Evolutionary conservation across 1,140 invertebrate species (phyloP).

Genomic region (Lepidurus apus): DNA sequence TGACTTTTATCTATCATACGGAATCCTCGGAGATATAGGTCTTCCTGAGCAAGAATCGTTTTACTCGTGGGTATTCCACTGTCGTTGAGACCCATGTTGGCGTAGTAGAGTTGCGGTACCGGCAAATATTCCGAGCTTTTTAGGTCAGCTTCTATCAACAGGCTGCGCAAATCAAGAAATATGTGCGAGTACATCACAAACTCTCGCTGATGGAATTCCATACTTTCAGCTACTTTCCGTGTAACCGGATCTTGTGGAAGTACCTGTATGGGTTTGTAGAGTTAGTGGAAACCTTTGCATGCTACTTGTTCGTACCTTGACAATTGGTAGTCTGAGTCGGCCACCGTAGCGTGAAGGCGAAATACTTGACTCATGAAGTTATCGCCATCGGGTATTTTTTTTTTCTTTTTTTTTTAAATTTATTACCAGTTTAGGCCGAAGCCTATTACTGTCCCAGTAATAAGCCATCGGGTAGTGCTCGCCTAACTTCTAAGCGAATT

Average conservation of each 20-base stretch:
- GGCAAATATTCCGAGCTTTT: neutral
- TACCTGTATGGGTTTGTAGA: neutral
- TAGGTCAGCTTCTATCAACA: neutral
- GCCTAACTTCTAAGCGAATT: neutral
- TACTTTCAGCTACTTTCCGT: neutral
- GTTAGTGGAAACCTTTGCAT: neutral
- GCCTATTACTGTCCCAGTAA: too few species aligned
- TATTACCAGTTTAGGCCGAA: too few species aligned
- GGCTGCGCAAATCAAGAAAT: neutral
- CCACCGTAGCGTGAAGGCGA: neutral
- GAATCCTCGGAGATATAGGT: slow-evolving; percentile 27
- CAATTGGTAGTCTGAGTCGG: neutral
- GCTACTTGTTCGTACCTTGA: neutral
- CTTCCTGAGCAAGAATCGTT: slow-evolving; percentile 29
- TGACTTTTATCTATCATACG: slow-evolving; percentile 26
- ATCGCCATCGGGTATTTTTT: neutral
- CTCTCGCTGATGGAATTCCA: neutral
- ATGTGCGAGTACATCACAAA: neutral
- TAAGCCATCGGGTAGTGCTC: neutral
- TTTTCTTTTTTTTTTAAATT: too few species aligned
- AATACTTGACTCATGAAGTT: slow-evolving; percentile 10
- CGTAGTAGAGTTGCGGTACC: neutral
- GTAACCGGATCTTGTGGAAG: neutral
- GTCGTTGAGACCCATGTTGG: neutral
- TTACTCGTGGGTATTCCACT: neutral